Evolutionary conservation across 2,888 invertebrate species (phyloP).

Genomic region (Drosophila prolongata): DNA sequence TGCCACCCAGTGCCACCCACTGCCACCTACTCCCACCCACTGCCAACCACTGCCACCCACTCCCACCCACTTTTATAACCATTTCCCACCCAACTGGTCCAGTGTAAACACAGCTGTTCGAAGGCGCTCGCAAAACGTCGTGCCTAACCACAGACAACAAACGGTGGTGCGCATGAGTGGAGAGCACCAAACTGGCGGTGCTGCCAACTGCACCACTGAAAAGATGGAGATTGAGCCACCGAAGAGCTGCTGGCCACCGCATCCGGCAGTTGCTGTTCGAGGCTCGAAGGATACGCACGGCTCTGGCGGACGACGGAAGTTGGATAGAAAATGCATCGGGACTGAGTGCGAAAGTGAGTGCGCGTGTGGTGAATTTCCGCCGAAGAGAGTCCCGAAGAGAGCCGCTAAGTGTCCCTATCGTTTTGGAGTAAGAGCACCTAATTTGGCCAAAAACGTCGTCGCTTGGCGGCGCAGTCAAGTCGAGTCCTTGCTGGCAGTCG

Average conservation of each 20-base stretch:
- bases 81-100: conserved; percentile 24
- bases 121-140: conserved; percentile 22
- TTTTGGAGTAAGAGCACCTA: conserved; percentile 45
- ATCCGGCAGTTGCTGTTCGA: conserved; percentile 82
- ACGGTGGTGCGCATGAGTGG: conserved; percentile 61
- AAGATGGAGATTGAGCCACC: conserved; percentile 43
- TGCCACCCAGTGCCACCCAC: neutral
- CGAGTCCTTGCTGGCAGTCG: conserved; percentile 65
- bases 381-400: conserved; percentile 56
- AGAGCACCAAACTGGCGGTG: conserved; percentile 32
- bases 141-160: conserved; percentile 79
- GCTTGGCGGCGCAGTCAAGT: conserved; percentile 61
- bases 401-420: conserved; percentile 23
- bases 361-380: conserved; percentile 62
- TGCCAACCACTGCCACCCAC: neutral
- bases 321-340: conserved; percentile 38
- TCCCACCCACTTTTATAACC: conserved; percentile 11
- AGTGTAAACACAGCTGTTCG: conserved; percentile 76
- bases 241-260: conserved; percentile 12
- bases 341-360: conserved; percentile 45
- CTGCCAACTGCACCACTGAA: conserved; percentile 59
- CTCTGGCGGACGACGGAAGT: conserved; percentile 60
- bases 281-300: conserved; percentile 83
- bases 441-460: conserved; percentile 16
- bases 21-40: conserved; percentile 7